Evolutionary conservation across 1,140 invertebrate genomes (phyloP), one percentile per base, ranked within the genome.

Genomic region (Pseudoatta argentina): DNA sequence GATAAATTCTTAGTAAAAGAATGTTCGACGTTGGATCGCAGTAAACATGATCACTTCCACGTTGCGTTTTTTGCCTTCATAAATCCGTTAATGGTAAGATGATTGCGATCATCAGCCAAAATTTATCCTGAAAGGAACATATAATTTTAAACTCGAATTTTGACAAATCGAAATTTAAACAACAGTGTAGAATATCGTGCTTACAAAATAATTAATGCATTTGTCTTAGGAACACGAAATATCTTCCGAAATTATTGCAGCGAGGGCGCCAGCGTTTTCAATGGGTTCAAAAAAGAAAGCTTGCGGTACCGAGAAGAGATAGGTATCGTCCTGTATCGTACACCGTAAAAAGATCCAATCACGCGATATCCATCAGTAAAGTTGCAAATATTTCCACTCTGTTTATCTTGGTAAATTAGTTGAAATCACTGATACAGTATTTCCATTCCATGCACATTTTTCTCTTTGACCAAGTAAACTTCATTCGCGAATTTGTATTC

Each of bases 271-370:
- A 71, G 55, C 21, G 14, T 81, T 30, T 78, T 72, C 48, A 83
- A 82, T 0, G 34, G 51, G 12, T 18, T 77, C 3, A 55, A 59
- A 6, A 44, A 30, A 10, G 71, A 87, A 53, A 73, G 51, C 12
- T 63, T 91, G 18, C 71, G 66, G 63, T 91, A 91, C 24, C 86
- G 76, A 57, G 30, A 66, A 12, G 79, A 88, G 44, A 82, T 79
- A 39, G 78, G 89, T 87, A 87, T 12, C 0, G 4, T 27, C 34
- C 10, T 18, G 12, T 18, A 18, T 61, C 1, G 3, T 44, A 3
- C 7, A 59, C 14, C 21, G 21, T 14, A 34, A 66, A 78, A 78
- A 30, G 24, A 66, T 44, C 18, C 61, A 66, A 48, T 51, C 10
- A 5, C 18, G 53, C 72, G 30, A 30, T 73, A 55, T 55, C 51